These are phyloP conservation scores for Hypercompe scribonia DNA, from an alignment of 2,888 invertebrate species.

Conservation along the genomic window DNA sequence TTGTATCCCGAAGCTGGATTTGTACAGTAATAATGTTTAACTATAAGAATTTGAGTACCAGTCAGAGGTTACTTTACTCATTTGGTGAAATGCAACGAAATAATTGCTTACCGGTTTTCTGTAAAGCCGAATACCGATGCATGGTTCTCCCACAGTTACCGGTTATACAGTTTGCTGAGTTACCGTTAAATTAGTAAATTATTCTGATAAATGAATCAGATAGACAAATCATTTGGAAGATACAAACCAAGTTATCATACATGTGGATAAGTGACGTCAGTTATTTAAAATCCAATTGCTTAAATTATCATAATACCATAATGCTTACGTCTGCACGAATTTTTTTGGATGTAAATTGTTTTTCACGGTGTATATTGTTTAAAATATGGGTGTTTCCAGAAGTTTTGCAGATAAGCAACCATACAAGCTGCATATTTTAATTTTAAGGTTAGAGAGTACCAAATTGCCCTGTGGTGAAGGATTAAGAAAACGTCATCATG, in stretches of 20 bases:
- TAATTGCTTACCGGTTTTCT: background rate
- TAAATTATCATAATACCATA: conserved; percentile 1
- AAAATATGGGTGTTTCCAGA: background rate
- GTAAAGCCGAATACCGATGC: background rate
- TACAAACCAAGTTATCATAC: background rate
- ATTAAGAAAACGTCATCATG: no score
- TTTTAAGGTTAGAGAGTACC: no score
- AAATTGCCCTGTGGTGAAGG: no score
- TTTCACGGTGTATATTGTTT: background rate
- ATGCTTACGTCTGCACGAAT: conserved; percentile 1
- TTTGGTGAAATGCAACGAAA: background rate
- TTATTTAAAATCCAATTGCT: conserved; percentile 11
- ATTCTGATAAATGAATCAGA: background rate
- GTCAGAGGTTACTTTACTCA: background rate
- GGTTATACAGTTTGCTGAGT: background rate
- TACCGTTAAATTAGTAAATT: background rate
- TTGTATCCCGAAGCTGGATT: no score
- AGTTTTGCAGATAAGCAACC: no score
- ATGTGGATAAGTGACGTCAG: background rate
- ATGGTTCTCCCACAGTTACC: background rate
- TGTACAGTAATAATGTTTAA: background rate
- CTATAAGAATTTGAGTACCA: background rate
- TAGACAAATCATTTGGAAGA: background rate
- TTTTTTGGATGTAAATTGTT: background rate
- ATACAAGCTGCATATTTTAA: no score